These are phyloP conservation scores for Pseudomyrmex concolor DNA, from an alignment of 1,140 invertebrate species.

Conservation along the genomic window DNA sequence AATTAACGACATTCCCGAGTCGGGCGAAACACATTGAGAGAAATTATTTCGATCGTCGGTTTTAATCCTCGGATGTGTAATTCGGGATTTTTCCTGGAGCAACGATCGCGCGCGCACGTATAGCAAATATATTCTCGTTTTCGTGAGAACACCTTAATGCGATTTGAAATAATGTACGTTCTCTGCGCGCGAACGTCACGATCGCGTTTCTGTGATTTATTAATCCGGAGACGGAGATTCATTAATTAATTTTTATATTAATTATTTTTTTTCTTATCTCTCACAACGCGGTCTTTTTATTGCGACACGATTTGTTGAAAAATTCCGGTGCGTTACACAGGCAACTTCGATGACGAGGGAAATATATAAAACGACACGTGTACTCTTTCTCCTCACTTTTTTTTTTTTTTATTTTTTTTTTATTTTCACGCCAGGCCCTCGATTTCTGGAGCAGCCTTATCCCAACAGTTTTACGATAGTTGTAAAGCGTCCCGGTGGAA, in stretches of 20 bases:
- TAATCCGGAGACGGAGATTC: too few species aligned
- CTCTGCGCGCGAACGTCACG: neutral
- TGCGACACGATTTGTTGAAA: neutral
- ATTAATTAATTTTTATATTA: too few species aligned
- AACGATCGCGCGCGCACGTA: conserved; percentile 1
- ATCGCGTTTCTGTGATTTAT: conserved; percentile 17
- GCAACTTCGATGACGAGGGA: neutral
- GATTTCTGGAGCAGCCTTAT: neutral
- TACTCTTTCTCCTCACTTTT: neutral
- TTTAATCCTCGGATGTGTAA: conserved; percentile 9
- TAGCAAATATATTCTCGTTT: neutral
- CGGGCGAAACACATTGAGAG: neutral
- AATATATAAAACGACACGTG: too few species aligned
- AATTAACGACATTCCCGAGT: conserved; percentile 1
- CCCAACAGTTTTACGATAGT: conserved; percentile 13
- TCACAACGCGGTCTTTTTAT: too few species aligned
- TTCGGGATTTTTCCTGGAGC: conserved; percentile 18
- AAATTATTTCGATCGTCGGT: conserved; percentile 13
- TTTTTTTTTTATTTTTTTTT: neutral
- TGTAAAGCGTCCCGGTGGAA: conserved; percentile 30
- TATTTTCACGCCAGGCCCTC: neutral
- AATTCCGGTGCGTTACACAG: neutral
- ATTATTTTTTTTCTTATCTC: too few species aligned
- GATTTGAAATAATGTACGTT: conserved; percentile 1
- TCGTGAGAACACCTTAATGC: neutral